These are phyloP conservation scores for Drosophila auraria DNA, from an alignment of 1,140 invertebrate species.

Conservation along the genomic window DNA sequence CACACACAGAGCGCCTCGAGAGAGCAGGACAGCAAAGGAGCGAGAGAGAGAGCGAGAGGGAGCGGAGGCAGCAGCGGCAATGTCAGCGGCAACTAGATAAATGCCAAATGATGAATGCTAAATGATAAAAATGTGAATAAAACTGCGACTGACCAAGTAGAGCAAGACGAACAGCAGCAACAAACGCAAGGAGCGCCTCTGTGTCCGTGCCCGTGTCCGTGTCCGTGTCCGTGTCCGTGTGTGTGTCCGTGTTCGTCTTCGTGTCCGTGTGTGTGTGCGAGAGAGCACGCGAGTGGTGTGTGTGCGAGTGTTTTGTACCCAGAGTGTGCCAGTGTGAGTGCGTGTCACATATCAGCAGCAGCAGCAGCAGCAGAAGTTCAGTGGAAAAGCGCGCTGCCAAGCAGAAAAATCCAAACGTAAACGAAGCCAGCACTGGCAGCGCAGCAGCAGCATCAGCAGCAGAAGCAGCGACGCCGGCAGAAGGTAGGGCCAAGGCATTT, in stretches of 20 bases:
- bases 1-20: slow-evolving; percentile 26
- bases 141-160: slow-evolving; percentile 32
- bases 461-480: slow-evolving; percentile 64
- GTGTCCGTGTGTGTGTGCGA: slow-evolving; percentile 40
- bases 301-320: slow-evolving; percentile 52
- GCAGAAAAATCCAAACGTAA: slow-evolving; percentile 55
- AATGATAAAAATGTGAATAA: slow-evolving; percentile 46
- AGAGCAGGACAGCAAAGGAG: slow-evolving; percentile 24
- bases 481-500: slow-evolving; percentile 71
- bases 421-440: slow-evolving; percentile 41
- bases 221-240: slow-evolving; percentile 27
- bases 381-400: slow-evolving; percentile 61
- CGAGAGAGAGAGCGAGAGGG: background rate
- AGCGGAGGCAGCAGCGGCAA: slow-evolving; percentile 14
- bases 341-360: slow-evolving; percentile 70
- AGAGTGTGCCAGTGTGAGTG: slow-evolving; percentile 43
- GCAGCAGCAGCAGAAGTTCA: slow-evolving; percentile 42
- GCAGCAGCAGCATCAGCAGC: slow-evolving; percentile 10
- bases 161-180: slow-evolving; percentile 45
- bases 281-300: slow-evolving; percentile 30
- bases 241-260: slow-evolving; percentile 38
- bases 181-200: slow-evolving; percentile 35
- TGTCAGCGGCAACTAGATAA: slow-evolving; percentile 33
- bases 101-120: slow-evolving; percentile 12
- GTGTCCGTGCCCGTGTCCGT: slow-evolving; percentile 27